A percentile compares a stretch with the other conserved stretches of the same genome.
These are phyloP conservation scores for Crocidura indochinensis DNA, from an alignment of 2,797 vertebrate genomes.

Conservation along the genomic window DNA sequence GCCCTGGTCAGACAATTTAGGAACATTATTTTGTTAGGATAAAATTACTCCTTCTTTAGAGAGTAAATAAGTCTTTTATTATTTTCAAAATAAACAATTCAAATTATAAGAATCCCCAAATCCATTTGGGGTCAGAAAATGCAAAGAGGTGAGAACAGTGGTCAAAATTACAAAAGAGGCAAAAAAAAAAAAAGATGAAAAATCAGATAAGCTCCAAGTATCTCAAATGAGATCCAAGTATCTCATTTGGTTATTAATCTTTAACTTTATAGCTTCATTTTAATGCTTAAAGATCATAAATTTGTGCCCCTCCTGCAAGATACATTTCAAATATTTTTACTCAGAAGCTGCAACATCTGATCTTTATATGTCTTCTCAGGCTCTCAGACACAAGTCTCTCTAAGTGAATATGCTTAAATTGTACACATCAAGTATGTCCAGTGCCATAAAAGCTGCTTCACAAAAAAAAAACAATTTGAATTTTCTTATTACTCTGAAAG, in stretches of 20 bases:
- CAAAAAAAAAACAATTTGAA: background rate
- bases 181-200: background rate
- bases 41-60: too few relatives aligned
- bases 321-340: background rate
- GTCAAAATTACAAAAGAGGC: background rate
- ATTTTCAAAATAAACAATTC: background rate
- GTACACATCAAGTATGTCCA: background rate
- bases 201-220: too few relatives aligned
- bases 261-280: background rate
- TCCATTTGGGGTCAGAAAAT: background rate
- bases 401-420: background rate
- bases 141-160: background rate
- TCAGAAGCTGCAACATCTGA: too few relatives aligned
- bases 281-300: background rate
- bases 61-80: background rate
- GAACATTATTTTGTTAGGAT: too few relatives aligned
- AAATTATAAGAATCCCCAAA: background rate
- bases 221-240: too few relatives aligned
- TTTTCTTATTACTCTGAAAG: background rate
- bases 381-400: background rate
- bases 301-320: background rate
- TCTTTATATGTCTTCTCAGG: too few relatives aligned
- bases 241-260: background rate
- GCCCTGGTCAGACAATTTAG: too few relatives aligned
- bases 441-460: background rate